Conservation (phyloP, 2,888 invertebrate species). For the Argyra leucocephala region DNA sequence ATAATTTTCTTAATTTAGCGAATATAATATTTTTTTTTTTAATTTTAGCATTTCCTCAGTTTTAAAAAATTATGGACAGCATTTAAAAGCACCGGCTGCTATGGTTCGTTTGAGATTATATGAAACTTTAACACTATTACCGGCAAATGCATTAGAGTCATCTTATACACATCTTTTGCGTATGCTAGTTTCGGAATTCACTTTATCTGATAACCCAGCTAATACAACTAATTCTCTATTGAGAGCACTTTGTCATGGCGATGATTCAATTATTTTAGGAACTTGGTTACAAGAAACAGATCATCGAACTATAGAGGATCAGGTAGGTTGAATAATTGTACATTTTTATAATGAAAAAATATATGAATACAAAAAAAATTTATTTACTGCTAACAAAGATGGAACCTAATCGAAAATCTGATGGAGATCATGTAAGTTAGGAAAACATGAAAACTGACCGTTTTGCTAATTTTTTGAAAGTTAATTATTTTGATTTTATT, state of each 20-base stretch:
- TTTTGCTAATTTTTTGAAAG: background rate
- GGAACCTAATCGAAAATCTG: constrained; percentile 74
- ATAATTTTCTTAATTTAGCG: constrained; percentile 18
- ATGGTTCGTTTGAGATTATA: constrained; percentile 88
- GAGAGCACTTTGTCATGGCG: constrained; percentile 72
- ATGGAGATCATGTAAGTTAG: constrained; percentile 70
- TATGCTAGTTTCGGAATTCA: constrained; percentile 90
- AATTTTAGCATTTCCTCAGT: constrained; percentile 64
- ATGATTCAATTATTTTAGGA: constrained; percentile 84
- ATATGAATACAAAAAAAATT: background rate
- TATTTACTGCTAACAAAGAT: constrained; percentile 48
- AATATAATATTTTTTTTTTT: background rate
- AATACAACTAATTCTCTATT: constrained; percentile 81
- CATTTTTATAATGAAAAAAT: background rate
- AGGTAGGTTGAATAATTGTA: constrained; percentile 51
- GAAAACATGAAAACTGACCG: background rate
- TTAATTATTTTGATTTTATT: background rate
- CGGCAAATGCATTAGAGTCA: constrained; percentile 70
- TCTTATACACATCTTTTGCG: constrained; percentile 80
- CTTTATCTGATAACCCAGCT: constrained; percentile 84
- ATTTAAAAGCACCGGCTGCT: constrained; percentile 87
- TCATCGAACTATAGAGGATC: constrained; percentile 93
- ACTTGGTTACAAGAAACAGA: constrained; percentile 95
- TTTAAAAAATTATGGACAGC: constrained; percentile 79
- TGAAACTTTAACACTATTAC: constrained; percentile 69